Evolutionary conservation across 2,888 invertebrate species (phyloP).

Genomic region (Terebella lapidaria): DNA sequence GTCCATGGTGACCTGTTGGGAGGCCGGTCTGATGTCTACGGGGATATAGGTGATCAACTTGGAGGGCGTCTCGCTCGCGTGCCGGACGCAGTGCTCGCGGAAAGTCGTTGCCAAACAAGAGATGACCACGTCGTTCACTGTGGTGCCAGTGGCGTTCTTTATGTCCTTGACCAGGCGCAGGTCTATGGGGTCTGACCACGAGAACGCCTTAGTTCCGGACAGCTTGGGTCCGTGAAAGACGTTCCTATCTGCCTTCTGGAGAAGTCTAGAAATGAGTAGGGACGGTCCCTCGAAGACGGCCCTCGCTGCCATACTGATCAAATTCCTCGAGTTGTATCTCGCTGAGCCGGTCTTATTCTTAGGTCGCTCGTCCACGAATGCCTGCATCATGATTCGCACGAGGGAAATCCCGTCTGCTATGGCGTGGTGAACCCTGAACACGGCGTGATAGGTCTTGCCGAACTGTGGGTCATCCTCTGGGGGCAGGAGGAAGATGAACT

Average conservation of each 20-base stretch:
- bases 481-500: conserved; percentile 15
- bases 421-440: conserved; percentile 21
- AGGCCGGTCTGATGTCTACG: conserved; percentile 19
- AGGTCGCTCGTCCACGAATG: conserved; percentile 17
- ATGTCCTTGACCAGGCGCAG: conserved; percentile 22
- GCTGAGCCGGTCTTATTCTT: background rate
- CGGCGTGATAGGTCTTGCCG: background rate
- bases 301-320: conserved; percentile 5
- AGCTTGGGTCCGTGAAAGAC: conserved; percentile 19
- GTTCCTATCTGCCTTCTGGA: conserved; percentile 12
- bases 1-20: conserved; percentile 13
- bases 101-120: conserved; percentile 22
- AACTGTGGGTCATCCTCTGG: background rate
- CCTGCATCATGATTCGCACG: conserved; percentile 14
- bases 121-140: conserved; percentile 27
- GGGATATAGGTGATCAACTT: conserved; percentile 21
- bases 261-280: conserved; percentile 15
- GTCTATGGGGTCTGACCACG: conserved; percentile 22
- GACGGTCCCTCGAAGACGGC: conserved; percentile 13
- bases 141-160: conserved; percentile 19
- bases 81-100: conserved; percentile 12
- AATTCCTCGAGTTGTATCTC: conserved; percentile 12
- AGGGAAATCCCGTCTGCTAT: conserved; percentile 25
- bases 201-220: conserved; percentile 14
- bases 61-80: conserved; percentile 7